Base-by-base conservation (phyloP, 1,140 invertebrate genomes). In the Scaptomyza hsui region DNA sequence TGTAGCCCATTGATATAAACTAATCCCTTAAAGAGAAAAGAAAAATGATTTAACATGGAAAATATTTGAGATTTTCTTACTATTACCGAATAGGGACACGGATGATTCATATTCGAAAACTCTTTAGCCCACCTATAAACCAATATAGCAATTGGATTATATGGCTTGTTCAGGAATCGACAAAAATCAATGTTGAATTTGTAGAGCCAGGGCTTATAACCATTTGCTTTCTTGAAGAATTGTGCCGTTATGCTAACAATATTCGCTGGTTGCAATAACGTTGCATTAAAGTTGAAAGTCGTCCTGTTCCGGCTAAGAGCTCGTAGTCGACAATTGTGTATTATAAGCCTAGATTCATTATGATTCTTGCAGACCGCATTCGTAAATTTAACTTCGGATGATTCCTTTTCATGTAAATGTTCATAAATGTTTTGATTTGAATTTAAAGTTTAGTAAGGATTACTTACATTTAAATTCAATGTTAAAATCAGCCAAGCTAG, bases 131-230 rank as follows among this genome's bases (percentile, higher is more conserved):
- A 7, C 0, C 2, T 35, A 35, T 29, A 64, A 6, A 64, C 4
- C 4, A 56, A 3, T 10, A 19, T 24, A 1, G 15, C 51, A 13
- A 48, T 1, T 1, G 52, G 32, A 32, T 48, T 29, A 10, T 56
- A 49, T 1, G 44, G 6, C 15, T 15, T 55, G 12, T 5, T 48
- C 0, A 65, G 1, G 15, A 65, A 65, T 10, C 15, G 29, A 32
- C 62, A 65, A 4, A 5, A 10, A 29, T 56, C 52, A 18, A 64
- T 5, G 4, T 13, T 1, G 1, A 1, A 0, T 10, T 42, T 51
- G 6, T 19, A 61, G 1, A 63, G 37, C 48, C 60, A 63, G 3
- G 59, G 59, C 29, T 49, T 61, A 21, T 49, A 61, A 0, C 57
- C 57, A 48, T 26, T 61, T 1, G 47, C 47, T 41, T 18, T 49